Base-by-base conservation (phyloP, 37 sponge, comb jelly and placozoan genomes). In the Tethya wilhelma region DNA sequence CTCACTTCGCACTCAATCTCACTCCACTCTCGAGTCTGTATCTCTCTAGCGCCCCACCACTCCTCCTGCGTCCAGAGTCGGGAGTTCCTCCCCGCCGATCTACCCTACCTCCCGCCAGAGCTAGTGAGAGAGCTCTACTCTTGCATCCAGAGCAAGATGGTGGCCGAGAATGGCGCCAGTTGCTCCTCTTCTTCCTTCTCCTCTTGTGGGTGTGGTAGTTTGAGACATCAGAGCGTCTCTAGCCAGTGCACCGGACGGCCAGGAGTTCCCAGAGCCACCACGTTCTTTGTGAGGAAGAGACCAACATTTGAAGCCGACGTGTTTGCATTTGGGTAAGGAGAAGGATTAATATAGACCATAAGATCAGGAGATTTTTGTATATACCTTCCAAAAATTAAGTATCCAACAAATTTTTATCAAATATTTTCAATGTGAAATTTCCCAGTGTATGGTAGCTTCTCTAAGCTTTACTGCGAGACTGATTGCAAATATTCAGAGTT, bases 31-130 rank as follows among this genome's bases (percentile, higher is more conserved):
- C 70, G 82, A 57, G 82, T 72, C 36, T 81, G 82, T 49, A 81
- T 81, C 46, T 63, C 64, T 33, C 26, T 81, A 11, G 38, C 60
- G 33, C 82, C 82, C 31, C 82, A 62, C 37, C 55, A 75, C 41
- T 40, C 60, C 42, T 29, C 42, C 1, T 26, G 14, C 53, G 19
- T 55, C 44, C 17, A 72, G 23, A n/a, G 17, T 26, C 73, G 55
- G 2, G 28, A 59, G 28, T 49, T 59, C 57, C 23, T 59, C 38
- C 59, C 56, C 44, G 23, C 25, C 17, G 78, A 81, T 1, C 62
- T 88, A 25, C 34, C 69, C 56, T 88, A 81, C 62, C 63, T 81
- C 0, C 83, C 88, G 30, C 88, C 82, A 12, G 88, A 88, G 60
- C 49, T 34, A 25, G 45, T 88, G 0, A 28, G 83, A 26, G 28